A percentile compares a stretch with the other conserved stretches of the same genome.
Evolutionary conservation across 2,797 vertebrate genomes (phyloP).

Genomic region (Vireo griseus): DNA sequence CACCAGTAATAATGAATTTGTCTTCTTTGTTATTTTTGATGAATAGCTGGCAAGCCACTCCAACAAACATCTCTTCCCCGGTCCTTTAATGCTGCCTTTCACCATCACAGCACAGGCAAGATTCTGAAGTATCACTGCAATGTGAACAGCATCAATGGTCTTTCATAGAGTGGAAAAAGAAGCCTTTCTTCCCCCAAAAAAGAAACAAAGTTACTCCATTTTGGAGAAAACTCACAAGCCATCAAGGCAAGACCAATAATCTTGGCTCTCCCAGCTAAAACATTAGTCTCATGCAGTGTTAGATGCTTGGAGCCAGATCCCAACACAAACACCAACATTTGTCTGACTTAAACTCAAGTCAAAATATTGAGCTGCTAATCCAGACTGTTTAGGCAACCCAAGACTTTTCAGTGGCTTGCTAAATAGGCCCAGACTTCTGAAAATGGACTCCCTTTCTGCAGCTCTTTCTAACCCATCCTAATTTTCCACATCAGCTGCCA

Average conservation of each 20-base stretch:
- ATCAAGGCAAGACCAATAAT: neutral
- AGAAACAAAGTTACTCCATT: neutral
- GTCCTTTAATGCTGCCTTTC: neutral
- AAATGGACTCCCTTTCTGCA: neutral
- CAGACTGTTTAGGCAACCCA: neutral
- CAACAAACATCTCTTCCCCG: neutral
- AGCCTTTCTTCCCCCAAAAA: neutral
- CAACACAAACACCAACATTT: neutral
- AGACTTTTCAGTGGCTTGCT: neutral
- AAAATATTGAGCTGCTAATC: neutral
- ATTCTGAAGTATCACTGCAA: neutral
- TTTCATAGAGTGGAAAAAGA: neutral
- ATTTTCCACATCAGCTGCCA: neutral
- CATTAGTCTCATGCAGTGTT: accelerated
- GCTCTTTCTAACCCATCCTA: neutral
- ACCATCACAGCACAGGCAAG: neutral
- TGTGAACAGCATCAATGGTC: neutral
- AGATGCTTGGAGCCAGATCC: neutral
- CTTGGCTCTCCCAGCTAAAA: neutral
- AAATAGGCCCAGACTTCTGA: neutral
- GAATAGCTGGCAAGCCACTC: neutral
- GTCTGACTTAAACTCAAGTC: neutral
- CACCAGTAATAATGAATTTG: neutral
- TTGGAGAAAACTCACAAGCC: neutral
- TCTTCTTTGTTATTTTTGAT: neutral